Evolutionary conservation across 2,113 vertebrate genomes (phyloP), one percentile per base, ranked within the genome.

Genomic region (Myotis davidii): DNA sequence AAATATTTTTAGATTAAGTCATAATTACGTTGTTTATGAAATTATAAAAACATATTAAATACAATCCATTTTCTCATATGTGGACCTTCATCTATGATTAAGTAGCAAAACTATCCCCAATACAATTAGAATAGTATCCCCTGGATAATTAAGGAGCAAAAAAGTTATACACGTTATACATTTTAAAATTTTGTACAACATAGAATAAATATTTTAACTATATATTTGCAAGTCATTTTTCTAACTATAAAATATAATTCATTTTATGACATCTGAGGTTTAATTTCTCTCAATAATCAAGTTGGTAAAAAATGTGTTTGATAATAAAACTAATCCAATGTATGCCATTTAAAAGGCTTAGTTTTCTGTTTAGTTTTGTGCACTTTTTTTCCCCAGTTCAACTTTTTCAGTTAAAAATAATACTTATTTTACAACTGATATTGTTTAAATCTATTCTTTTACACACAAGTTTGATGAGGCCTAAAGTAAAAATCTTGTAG

Each of bases 1-100:
- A 97, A 97, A 94, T 85, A 16, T 76, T 96, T 98, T 84, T 90
- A 93, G 83, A 76, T 65, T 81, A 92, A 95, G 2, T 85, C 12
- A 45, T 95, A 97, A 64, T 34, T 95, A 70, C 82, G 70, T 52
- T 96, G 34, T 85, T 94, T 91, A 64, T 88, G 23, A 94, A 82
- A 84, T 89, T 74, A 86, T 84, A 70, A 94, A 94, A 29, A 90
- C 27, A 74, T 39, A 37, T 52, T 93, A 78, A 86, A 97, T 94
- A 90, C 0, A 64, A 56, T 81, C 8, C 52, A 12, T 82, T 32
- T 79, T 96, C 20, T 74, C 76, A 23, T 84, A 45, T 91, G 52
- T 79, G 91, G 94, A 89, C 85, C 59, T 6, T 93, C 64, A 64
- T 91, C 25, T 85, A 13, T 65, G 52, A 91, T 90, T 97, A 94